Evolutionary conservation across 2,797 vertebrate species (phyloP).

Genomic region (Melanotaenia pygmaea): DNA sequence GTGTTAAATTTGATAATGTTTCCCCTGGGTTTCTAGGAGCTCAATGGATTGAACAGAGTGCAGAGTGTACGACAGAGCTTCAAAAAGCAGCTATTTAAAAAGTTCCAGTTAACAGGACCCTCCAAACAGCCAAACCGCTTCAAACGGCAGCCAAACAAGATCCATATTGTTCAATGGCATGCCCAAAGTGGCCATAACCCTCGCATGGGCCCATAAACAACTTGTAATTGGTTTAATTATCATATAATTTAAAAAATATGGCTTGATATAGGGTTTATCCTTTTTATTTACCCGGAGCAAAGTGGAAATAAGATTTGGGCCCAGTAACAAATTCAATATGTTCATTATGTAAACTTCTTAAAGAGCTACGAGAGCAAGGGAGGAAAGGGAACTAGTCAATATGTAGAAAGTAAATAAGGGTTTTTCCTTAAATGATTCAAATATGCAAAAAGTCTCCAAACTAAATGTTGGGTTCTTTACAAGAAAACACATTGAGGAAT

Average conservation of each 20-base stretch:
- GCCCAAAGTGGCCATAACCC: slow-evolving; percentile 78
- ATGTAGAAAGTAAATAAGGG: slow-evolving; percentile 45
- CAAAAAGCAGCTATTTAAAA: slow-evolving; percentile 77
- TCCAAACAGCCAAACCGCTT: slow-evolving; percentile 79
- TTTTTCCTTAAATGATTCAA: slow-evolving; percentile 32
- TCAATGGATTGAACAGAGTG: slow-evolving; percentile 59
- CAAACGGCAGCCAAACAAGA: slow-evolving; percentile 82
- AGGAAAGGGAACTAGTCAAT: slow-evolving; percentile 44
- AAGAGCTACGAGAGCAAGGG: slow-evolving; percentile 46
- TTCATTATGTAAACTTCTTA: slow-evolving; percentile 83
- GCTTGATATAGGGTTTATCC: slow-evolving; percentile 83
- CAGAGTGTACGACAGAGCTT: slow-evolving; percentile 58
- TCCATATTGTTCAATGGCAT: slow-evolving; percentile 80
- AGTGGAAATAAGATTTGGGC: slow-evolving; percentile 77
- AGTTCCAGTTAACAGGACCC: slow-evolving; percentile 75
- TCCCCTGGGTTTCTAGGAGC: slow-evolving; percentile 72
- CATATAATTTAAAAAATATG: slow-evolving; percentile 83
- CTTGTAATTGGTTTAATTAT: slow-evolving; percentile 84
- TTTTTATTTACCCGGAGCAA: slow-evolving; percentile 81
- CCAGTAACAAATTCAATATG: slow-evolving; percentile 85
- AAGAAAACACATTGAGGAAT: slow-evolving; percentile 43
- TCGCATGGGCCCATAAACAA: slow-evolving; percentile 78
- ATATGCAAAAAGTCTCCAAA: slow-evolving; percentile 32
- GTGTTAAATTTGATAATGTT: slow-evolving; percentile 78
- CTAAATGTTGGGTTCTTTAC: slow-evolving; percentile 35